Percentiles rank a stretch among this genome's conserved stretches.
Evolutionary conservation across 2,888 invertebrate genomes (phyloP).

Genomic region (Rotaria magnacalcarata): DNA sequence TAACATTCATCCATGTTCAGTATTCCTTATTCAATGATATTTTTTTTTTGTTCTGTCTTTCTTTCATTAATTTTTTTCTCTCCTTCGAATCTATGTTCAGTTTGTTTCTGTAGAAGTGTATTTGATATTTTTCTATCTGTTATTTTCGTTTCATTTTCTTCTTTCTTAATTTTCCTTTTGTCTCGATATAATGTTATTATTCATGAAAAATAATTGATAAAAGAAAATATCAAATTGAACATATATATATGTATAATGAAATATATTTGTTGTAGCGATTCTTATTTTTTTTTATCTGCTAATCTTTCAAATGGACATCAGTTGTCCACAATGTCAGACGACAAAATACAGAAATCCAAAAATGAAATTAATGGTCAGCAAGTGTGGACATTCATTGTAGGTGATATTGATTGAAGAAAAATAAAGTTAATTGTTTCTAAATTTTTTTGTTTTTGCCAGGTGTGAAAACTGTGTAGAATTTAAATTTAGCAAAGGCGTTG

Average conservation of each 20-base stretch:
- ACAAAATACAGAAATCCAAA: constrained; percentile 92
- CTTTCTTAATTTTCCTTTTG: neutral
- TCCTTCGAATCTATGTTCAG: neutral
- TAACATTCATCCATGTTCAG: too few relatives aligned
- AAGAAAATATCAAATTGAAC: neutral
- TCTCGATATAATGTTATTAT: neutral
- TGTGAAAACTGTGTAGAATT: constrained; percentile 96
- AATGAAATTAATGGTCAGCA: constrained; percentile 91
- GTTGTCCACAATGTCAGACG: constrained; percentile 91
- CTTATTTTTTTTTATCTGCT: neutral
- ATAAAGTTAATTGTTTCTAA: neutral
- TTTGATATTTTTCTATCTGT: constrained; percentile 8
- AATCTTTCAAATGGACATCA: constrained; percentile 8
- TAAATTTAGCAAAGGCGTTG: constrained; percentile 86
- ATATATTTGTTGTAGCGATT: neutral
- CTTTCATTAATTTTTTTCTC: neutral
- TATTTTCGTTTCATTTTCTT: neutral
- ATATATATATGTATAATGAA: neutral
- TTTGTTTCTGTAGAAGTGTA: neutral
- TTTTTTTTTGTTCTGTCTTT: neutral
- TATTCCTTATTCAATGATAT: neutral
- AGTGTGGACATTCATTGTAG: constrained; percentile 85
- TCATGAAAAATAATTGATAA: constrained; percentile 15
- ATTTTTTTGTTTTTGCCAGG: constrained; percentile 49
- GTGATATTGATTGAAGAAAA: constrained; percentile 47